Percentiles rank a stretch among this genome's conserved stretches.
Evolutionary conservation across 1,140 invertebrate species (phyloP).

Genomic region (Euwallacea similis): DNA sequence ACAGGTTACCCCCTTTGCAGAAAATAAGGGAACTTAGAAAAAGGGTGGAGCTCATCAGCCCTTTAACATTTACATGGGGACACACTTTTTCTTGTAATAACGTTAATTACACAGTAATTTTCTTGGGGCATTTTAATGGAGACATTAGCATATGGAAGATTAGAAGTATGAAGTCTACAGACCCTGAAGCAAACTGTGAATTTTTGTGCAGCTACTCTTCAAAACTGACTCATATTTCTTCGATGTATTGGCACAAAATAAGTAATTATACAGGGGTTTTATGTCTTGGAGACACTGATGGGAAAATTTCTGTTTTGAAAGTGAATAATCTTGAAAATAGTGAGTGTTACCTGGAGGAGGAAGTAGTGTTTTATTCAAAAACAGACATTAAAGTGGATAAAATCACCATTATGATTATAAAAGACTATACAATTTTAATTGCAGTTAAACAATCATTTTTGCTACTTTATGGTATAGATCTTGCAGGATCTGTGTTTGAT

Average conservation of each 20-base stretch:
- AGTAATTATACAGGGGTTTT: conserved; percentile 35
- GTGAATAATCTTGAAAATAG: conserved; percentile 28
- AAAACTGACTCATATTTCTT: conserved; percentile 31
- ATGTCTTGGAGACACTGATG: conserved; percentile 36
- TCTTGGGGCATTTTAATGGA: conserved; percentile 44
- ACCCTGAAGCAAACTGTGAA: conserved; percentile 9
- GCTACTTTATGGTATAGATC: conserved; percentile 36
- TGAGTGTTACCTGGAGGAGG: conserved; percentile 31
- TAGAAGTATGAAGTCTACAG: conserved; percentile 8
- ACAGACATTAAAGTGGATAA: conserved; percentile 36
- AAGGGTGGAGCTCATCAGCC: conserved; percentile 35
- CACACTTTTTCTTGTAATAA: conserved; percentile 29
- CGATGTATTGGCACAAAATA: conserved; percentile 39
- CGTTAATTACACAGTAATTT: conserved; percentile 34
- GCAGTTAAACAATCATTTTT: conserved; percentile 40
- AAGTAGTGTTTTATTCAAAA: conserved; percentile 38
- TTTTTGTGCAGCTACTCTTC: conserved; percentile 37
- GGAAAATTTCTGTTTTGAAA: conserved; percentile 39
- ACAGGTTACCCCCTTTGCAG: conserved; percentile 19
- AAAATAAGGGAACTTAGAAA: conserved; percentile 41
- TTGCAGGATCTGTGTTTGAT: conserved; percentile 37
- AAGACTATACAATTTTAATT: conserved; percentile 36
- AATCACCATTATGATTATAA: conserved; percentile 32
- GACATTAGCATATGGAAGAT: conserved; percentile 43
- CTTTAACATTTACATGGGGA: conserved; percentile 44